phyloP scores from a whole-genome alignment of 2,113 vertebrate species.

The Xenotilapia longispinis region DNA sequence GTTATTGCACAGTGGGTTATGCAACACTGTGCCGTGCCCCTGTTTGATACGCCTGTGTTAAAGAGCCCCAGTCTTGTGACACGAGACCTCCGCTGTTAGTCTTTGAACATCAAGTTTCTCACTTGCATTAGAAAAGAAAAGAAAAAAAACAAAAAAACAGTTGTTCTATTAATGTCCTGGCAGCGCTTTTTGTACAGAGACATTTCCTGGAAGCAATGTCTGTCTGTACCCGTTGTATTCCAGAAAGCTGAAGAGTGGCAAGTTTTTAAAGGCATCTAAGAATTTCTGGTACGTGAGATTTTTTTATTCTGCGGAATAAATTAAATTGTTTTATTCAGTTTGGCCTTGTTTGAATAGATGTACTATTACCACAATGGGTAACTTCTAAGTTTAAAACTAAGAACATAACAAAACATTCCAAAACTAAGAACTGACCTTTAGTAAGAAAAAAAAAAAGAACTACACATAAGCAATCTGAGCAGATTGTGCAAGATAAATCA shows the following conservation, averaged over 20 bases:
- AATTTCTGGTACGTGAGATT: not conserved
- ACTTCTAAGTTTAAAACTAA: not conserved
- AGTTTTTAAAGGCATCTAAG: not conserved
- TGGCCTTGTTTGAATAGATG: not conserved
- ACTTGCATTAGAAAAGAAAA: not conserved
- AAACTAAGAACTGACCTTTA: not conserved
- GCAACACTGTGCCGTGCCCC: conserved; percentile 5
- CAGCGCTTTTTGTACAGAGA: not conserved
- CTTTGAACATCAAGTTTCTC: not conserved
- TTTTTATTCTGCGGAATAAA: not conserved
- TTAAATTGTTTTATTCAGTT: not conserved
- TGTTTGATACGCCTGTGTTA: conserved; percentile 31
- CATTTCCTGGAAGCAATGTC: not conserved
- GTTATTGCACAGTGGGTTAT: conserved; percentile 32
- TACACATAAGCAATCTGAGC: not conserved
- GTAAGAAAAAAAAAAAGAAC: not conserved
- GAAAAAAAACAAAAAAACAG: too few species aligned
- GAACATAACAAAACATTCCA: not conserved
- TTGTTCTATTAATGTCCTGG: not conserved
- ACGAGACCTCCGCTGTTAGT: not conserved
- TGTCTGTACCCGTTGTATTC: not conserved
- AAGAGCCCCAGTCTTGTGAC: conserved; percentile 13
- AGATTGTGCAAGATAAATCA: conserved; percentile 8
- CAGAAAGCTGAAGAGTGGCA: not conserved
- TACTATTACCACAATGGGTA: not conserved